Evolutionary conservation across 2,113 vertebrate species (phyloP), one percentile per base, ranked within the genome.

Genomic region (Hemicordylus capensis): DNA sequence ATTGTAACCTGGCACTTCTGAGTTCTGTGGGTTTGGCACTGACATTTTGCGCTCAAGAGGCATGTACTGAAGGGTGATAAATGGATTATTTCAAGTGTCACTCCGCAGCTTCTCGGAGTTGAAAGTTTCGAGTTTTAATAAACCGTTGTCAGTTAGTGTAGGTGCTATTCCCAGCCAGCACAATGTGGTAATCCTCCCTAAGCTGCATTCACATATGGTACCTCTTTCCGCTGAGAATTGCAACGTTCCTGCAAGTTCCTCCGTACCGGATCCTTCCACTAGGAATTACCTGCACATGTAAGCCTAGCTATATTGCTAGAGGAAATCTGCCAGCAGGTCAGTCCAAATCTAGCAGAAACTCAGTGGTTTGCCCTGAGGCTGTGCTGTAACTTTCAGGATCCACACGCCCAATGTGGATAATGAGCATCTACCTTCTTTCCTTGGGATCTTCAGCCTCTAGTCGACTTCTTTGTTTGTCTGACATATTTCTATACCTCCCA

Each of bases 11-110:
- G 1, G 67, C n/a, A 58, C 0, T 75, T 81, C 4, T 2, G 79
- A 31, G 56, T 61, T 73, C 7, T 4, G 34, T 11, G 76, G 83
- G 54, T 88, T 92, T 90, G 80, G 84, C 90, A 15, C 84, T 95
- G 90, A 86, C 87, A 67, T 86, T 82, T 78, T 80, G 83, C 2
- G 8, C 77, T 87, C 77, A 91, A 78, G 89, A 89, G 78, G 44
- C 26, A 2, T 77, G 75, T 88, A 74, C 79, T 90, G 86, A 79
- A 4, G 59, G 85, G 51, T 63, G 85, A 67, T 87, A 90, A 90
- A 67, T 85, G 86, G 81, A 83, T 95, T 90, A 77, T 91, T 90
- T 89, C 63, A 93, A 51, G 92, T 91, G 89, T 90, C 83, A 86
- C 85, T 93, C 85, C 80, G 79, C 76, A 89, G 67, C 80, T 91